A percentile compares a stretch with the other conserved stretches of the same genome.
Evolutionary conservation across 2,797 vertebrate genomes (phyloP).

Genomic region (Etheostoma perlongum): DNA sequence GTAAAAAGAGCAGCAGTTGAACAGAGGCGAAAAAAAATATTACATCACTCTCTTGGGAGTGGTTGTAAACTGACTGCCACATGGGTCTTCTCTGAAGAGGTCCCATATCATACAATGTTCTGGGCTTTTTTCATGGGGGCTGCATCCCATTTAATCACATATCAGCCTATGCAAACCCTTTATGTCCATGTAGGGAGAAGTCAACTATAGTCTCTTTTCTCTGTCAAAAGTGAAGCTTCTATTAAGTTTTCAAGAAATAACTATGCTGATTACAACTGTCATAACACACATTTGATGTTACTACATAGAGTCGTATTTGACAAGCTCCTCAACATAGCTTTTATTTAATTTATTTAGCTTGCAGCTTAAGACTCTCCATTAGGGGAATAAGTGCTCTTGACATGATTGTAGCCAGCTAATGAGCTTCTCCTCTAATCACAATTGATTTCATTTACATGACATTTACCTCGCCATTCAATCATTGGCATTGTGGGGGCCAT

Average conservation of each 20-base stretch:
- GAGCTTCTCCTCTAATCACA: conserved; percentile 77
- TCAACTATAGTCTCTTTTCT: background rate
- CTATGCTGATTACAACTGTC: conserved; percentile 60
- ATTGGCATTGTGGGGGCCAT: conserved; percentile 40
- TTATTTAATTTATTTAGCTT: conserved; percentile 69
- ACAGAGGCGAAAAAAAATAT: conserved; percentile 9
- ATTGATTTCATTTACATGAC: conserved; percentile 83
- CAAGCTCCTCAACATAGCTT: conserved; percentile 56
- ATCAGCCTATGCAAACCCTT: conserved; percentile 4
- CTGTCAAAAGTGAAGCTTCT: conserved; percentile 13
- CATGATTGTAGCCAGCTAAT: conserved; percentile 75
- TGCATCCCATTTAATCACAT: conserved; percentile 34
- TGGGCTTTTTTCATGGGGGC: conserved; percentile 7
- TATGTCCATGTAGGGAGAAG: conserved; percentile 27
- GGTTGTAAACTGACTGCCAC: conserved; percentile 48
- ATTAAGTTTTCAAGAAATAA: conserved; percentile 34
- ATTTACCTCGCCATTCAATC: conserved; percentile 79
- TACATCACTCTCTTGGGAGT: conserved; percentile 52
- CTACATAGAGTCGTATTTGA: conserved; percentile 62
- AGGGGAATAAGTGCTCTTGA: conserved; percentile 76
- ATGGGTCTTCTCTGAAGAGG: conserved; percentile 39
- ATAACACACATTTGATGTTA: conserved; percentile 58
- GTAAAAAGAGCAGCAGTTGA: conserved; percentile 28
- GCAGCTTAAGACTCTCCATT: conserved; percentile 73
- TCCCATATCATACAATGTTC: conserved; percentile 18